Evolutionary conservation across 2,797 vertebrate genomes (phyloP), one percentile per base, ranked within the genome.

Genomic region (Anas bernieri): DNA sequence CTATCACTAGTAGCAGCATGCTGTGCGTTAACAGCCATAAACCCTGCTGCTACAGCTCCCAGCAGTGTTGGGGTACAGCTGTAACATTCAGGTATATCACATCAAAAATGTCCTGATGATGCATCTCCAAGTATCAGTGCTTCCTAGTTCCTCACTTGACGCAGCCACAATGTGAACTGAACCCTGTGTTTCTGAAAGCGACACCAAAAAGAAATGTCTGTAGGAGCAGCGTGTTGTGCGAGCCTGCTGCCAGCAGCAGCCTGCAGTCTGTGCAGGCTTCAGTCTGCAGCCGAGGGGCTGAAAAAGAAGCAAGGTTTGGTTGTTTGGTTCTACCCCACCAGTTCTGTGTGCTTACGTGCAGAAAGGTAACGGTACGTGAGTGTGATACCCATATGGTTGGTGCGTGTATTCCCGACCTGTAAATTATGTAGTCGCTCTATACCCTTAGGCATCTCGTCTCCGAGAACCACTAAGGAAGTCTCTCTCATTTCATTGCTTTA

Each of bases 251-350:
- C 12, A 28, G 11, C 20, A 52, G 17, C 3, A 21, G 28, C 4
- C 46, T 23, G 46, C 46, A 23, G 46, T 48, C 46, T 48, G 46
- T 48, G 46, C 46, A 59, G n/a, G 35, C 25, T 90, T 67, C 22
- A 41, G 4, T 37, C 26, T 37, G 13, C 28, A 45, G 52, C 5
- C 0, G 4, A 3, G 4, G 12, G 14, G 41, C 14, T 54, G 28
- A 12, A 55, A 64, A 83, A 37, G 54, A 33, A 39, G 67, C 58
- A 68, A 77, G 46, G 1, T 4, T 5, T 52, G 5, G 12, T 45
- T 62, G 20, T 37, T 33, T 37, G 28, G 25, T 3, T 63, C 56
- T 26, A 28, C 12, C 33, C 77, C 80, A 58, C 7, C 26, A 50
- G 14, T 1, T 28, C 16, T 13, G 23, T 37, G 43, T 73, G 73